A percentile compares a stretch with the other conserved stretches of the same genome.
phyloP scores from a whole-genome alignment of 1,140 invertebrate genomes.

The Zaprionus ghesquierei region DNA sequence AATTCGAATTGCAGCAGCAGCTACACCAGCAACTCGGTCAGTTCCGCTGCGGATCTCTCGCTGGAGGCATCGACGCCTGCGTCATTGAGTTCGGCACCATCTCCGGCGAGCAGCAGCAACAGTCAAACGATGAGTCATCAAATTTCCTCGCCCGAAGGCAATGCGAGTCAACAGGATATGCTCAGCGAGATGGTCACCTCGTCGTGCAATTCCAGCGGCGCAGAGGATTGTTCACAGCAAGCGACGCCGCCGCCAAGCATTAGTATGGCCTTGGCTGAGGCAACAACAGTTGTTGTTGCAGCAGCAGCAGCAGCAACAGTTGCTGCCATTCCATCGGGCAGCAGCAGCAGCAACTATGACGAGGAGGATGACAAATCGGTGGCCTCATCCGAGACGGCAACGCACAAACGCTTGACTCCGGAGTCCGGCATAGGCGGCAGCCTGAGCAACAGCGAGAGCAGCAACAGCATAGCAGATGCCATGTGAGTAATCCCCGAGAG shows the following conservation, averaged over 20 bases:
- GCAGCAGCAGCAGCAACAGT: neutral
- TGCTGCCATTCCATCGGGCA: slow-evolving; percentile 16
- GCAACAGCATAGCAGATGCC: slow-evolving; percentile 67
- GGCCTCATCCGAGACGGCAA: slow-evolving; percentile 58
- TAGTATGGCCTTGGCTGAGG: neutral
- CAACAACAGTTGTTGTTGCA: neutral
- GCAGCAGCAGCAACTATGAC: slow-evolving; percentile 58
- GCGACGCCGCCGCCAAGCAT: slow-evolving; percentile 1
- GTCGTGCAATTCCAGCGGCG: slow-evolving; percentile 69
- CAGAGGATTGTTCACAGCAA: slow-evolving; percentile 59
- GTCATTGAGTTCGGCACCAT: slow-evolving; percentile 50
- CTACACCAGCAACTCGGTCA: slow-evolving; percentile 64
- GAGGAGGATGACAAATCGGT: slow-evolving; percentile 73
- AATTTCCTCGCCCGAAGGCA: slow-evolving; percentile 41
- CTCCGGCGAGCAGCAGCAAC: slow-evolving; percentile 45
- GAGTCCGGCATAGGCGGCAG: slow-evolving; percentile 78
- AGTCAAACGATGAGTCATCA: slow-evolving; percentile 15
- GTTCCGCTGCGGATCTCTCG: slow-evolving; percentile 75
- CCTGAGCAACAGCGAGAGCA: slow-evolving; percentile 77
- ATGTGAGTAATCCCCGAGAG: slow-evolving; percentile 51
- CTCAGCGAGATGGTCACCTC: slow-evolving; percentile 76
- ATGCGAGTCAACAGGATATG: slow-evolving; percentile 67
- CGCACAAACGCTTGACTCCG: slow-evolving; percentile 70
- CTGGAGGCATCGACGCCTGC: slow-evolving; percentile 74
- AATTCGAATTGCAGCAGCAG: slow-evolving; percentile 71